phyloP scores from a whole-genome alignment of 2,888 invertebrate genomes.

The Sussaba pulchella region DNA sequence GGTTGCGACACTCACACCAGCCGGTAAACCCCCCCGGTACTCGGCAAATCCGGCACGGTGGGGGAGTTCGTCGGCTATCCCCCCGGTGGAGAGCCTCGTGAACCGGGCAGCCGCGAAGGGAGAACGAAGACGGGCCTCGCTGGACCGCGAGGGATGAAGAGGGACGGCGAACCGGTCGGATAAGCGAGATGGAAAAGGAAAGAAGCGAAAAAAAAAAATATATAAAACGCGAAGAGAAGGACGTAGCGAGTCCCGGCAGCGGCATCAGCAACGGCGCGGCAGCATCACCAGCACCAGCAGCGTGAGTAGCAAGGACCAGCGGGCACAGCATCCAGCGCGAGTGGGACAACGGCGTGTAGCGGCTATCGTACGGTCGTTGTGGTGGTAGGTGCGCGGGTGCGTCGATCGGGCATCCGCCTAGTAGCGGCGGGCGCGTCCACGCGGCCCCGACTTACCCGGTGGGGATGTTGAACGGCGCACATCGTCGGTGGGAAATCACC shows the following conservation, averaged over 20 bases:
- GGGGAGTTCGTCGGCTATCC: slow-evolving; percentile 78
- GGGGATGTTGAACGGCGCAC: slow-evolving; percentile 66
- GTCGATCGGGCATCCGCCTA: slow-evolving; percentile 72
- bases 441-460: slow-evolving; percentile 83
- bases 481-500: slow-evolving; percentile 82
- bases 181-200: slow-evolving; percentile 66
- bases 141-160: slow-evolving; percentile 67
- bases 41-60: slow-evolving; percentile 69
- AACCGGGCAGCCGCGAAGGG: slow-evolving; percentile 51
- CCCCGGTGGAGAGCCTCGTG: slow-evolving; percentile 54
- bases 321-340: slow-evolving; percentile 29
- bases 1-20: slow-evolving; percentile 42
- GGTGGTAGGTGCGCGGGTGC: slow-evolving; percentile 58
- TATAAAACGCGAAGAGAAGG: slow-evolving; percentile 45
- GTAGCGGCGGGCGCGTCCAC: slow-evolving; percentile 81
- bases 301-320: slow-evolving; percentile 25
- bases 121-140: slow-evolving; percentile 62
- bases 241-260: slow-evolving; percentile 45
- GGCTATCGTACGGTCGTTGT: neutral
- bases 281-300: slow-evolving; percentile 21
- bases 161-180: slow-evolving; percentile 18
- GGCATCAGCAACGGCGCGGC: neutral
- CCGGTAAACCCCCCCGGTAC: slow-evolving; percentile 18
- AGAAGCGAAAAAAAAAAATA: slow-evolving; percentile 65
- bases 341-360: slow-evolving; percentile 9